Percentiles rank a stretch among this genome's conserved stretches.
Evolutionary conservation across 2,113 vertebrate genomes (phyloP).

Genomic region (Proteles cristata): DNA sequence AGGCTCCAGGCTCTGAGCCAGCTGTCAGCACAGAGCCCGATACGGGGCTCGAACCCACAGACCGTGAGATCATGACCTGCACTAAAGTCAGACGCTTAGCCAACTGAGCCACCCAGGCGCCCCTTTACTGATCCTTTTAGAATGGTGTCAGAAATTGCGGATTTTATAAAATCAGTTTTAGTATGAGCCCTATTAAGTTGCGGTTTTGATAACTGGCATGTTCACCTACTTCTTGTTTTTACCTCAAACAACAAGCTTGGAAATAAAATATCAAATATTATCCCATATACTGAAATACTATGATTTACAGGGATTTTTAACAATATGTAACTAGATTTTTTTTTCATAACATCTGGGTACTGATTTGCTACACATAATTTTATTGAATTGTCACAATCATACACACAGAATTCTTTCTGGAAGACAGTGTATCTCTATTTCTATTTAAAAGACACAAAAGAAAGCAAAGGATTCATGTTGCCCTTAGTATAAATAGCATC

Average conservation of each 20-base stretch:
- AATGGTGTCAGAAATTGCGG: background rate
- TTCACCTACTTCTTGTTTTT: slow-evolving; percentile 49
- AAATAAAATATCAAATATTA: slow-evolving; percentile 8
- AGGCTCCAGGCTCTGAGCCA: no score
- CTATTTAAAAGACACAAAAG: slow-evolving; percentile 40
- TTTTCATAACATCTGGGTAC: slow-evolving; percentile 25
- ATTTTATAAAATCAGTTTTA: slow-evolving; percentile 11
- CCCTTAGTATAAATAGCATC: background rate
- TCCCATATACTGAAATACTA: slow-evolving; percentile 48
- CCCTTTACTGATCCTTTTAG: background rate
- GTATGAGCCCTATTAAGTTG: background rate
- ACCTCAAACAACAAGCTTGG: slow-evolving; percentile 48
- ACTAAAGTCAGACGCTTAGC: no score
- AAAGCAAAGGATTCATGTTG: background rate
- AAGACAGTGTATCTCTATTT: background rate
- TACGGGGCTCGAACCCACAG: no score
- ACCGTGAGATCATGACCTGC: no score
- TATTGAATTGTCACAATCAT: slow-evolving; percentile 55
- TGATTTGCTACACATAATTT: slow-evolving; percentile 39
- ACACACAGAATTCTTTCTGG: background rate
- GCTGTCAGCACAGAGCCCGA: no score
- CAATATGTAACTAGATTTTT: slow-evolving; percentile 36
- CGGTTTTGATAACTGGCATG: background rate
- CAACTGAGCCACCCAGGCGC: no score
- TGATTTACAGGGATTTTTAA: background rate